Base-by-base conservation (phyloP, 2,888 invertebrate species). In the Epiblema foenella region DNA sequence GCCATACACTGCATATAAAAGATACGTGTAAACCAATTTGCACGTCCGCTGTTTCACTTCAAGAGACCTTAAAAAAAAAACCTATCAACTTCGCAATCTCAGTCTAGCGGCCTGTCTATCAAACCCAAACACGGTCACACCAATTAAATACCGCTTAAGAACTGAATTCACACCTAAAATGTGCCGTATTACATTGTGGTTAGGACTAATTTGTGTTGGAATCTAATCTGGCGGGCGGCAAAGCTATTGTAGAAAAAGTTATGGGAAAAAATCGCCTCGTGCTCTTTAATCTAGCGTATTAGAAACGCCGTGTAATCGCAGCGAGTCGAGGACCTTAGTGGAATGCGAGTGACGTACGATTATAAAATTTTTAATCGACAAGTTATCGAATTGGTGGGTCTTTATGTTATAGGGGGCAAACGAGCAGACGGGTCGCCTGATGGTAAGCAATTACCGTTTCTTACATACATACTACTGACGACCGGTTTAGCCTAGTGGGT, bases 321-420 rank as follows among this genome's bases (percentile, higher is more conserved):
- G 56, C 42, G 76, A 73, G 81, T 79, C 79, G 73, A 75, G 73
- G 80, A 78, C 77, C 80, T 74, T 64, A 33, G 8, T 57, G 81
- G 80, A 78, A 82, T 81, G 81, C 79, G 78, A 59, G 72, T 73
- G 75, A 62, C 71, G 66, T 67, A 51, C 56, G 49, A 63, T 71
- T 71, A 67, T 66, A 66, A 56, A 54, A 71, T 71, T 62, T 70
- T 71, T 71, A 67, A 71, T 71, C 71, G 71, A 49, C 67, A 18
- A 66, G 66, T 57, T 71, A 71, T 71, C 71, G 46, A 39, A 29
- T 33, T 24, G 63, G 42, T n/a, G 29, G 49, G 24, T 24, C n/a
- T n/a, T n/a, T n/a, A n/a, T n/a, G n/a, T n/a, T n/a, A n/a, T n/a
- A n/a, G n/a, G n/a, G n/a, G n/a, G n/a, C n/a, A n/a, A n/a, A n/a